Evolutionary conservation across 2,888 invertebrate species (phyloP).

Genomic region (Crematogaster levior): DNA sequence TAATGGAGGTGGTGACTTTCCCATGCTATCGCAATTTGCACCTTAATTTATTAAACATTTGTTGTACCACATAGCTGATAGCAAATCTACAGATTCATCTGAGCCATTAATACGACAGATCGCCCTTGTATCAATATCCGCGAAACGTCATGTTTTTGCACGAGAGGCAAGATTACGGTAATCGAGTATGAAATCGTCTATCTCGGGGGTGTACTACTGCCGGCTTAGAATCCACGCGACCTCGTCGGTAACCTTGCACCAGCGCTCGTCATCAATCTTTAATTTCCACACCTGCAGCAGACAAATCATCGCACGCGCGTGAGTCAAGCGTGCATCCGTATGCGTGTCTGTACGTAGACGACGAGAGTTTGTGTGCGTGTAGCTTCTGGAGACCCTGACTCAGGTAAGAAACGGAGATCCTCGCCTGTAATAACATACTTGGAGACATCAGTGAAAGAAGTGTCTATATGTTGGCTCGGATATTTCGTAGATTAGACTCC

Average conservation of each 20-base stretch:
- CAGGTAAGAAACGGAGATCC: conserved; percentile 38
- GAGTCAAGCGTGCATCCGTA: neutral
- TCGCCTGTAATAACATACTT: neutral
- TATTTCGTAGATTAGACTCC: neutral
- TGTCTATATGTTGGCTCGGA: neutral
- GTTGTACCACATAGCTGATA: neutral
- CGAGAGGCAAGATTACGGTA: conserved; percentile 23
- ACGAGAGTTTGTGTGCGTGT: neutral
- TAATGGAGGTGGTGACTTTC: neutral
- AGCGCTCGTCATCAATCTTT: conserved; percentile 62
- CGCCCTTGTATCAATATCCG: neutral
- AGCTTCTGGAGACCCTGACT: conserved; percentile 21
- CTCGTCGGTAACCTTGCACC: conserved; percentile 46
- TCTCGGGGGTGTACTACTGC: neutral
- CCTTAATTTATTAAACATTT: neutral
- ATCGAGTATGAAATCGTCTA: conserved; percentile 31
- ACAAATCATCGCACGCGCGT: neutral
- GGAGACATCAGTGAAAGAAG: conserved; percentile 23
- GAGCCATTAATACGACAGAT: conserved; percentile 13
- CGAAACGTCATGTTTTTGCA: conserved; percentile 24
- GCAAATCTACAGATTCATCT: conserved; percentile 2
- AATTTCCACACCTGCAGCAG: conserved; percentile 55
- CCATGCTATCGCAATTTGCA: neutral
- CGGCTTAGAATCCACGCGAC: conserved; percentile 38
- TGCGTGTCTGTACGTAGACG: neutral